Evolutionary conservation across 2,797 vertebrate species (phyloP).

Genomic region (Luscinia luscinia): DNA sequence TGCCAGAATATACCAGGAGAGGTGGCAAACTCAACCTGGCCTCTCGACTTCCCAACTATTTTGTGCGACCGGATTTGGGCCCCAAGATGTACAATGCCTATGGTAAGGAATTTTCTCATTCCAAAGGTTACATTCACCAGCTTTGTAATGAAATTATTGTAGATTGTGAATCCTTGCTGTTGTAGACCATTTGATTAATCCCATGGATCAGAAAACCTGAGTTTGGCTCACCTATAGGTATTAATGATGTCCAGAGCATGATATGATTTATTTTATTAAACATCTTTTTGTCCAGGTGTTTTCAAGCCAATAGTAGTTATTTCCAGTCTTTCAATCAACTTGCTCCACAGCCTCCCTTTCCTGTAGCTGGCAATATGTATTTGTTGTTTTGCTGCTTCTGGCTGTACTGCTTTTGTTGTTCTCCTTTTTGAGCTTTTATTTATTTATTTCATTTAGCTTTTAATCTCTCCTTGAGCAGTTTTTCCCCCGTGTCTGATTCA

Average conservation of each 20-base stretch:
- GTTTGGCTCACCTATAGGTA: background rate
- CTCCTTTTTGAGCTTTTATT: background rate
- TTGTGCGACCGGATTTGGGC: constrained; percentile 81
- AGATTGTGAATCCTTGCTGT: background rate
- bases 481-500: background rate
- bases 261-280: background rate
- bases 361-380: background rate
- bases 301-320: background rate
- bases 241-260: background rate
- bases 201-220: background rate
- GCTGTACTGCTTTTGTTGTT: background rate
- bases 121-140: background rate
- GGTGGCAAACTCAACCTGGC: constrained; percentile 82
- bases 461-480: background rate
- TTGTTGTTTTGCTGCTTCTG: background rate
- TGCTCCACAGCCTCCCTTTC: background rate
- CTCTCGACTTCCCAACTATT: constrained; percentile 80
- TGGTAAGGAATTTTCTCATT: constrained; percentile 61
- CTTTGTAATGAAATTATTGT: background rate
- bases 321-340: background rate
- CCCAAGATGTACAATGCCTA: constrained; percentile 86
- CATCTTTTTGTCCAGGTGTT: background rate
- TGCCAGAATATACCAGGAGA: constrained; percentile 82
- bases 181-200: background rate
- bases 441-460: background rate